phyloP scores from a whole-genome alignment of 2,888 invertebrate species.

The Beris morrisii region DNA sequence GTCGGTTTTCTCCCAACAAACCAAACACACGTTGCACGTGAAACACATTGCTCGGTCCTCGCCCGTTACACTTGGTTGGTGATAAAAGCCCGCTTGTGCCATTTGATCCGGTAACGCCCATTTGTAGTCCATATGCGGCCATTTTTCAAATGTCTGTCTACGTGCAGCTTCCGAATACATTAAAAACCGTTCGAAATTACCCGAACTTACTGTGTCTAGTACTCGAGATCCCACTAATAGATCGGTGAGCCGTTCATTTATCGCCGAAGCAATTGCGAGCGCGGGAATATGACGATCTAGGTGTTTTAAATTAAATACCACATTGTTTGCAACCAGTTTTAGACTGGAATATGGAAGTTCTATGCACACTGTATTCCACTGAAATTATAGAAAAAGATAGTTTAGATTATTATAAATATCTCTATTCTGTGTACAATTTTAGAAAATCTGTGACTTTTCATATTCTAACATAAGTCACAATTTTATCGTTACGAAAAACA shows the following conservation, averaged over 20 bases:
- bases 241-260: constrained; percentile 82
- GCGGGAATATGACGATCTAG: constrained; percentile 84
- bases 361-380: constrained; percentile 92
- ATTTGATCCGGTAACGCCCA: constrained; percentile 95
- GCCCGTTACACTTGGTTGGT: constrained; percentile 85
- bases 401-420: not conserved
- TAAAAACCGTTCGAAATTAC: constrained; percentile 58
- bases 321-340: constrained; percentile 75
- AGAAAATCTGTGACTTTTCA: no score
- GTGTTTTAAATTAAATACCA: constrained; percentile 79
- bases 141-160: constrained; percentile 86
- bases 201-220: constrained; percentile 53
- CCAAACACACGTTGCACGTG: constrained; percentile 90
- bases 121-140: constrained; percentile 97
- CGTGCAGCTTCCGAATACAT: constrained; percentile 94
- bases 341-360: constrained; percentile 77
- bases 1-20: constrained; percentile 96
- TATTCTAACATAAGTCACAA: no score
- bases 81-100: constrained; percentile 97
- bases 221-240: constrained; percentile 61
- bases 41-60: constrained; percentile 97
- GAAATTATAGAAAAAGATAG: constrained; percentile 47
- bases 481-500: no score
- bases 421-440: not conserved
- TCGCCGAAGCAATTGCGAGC: constrained; percentile 84